These are phyloP conservation scores for Tridacna crocea DNA, from an alignment of 2,888 invertebrate species.

Conservation along the genomic window DNA sequence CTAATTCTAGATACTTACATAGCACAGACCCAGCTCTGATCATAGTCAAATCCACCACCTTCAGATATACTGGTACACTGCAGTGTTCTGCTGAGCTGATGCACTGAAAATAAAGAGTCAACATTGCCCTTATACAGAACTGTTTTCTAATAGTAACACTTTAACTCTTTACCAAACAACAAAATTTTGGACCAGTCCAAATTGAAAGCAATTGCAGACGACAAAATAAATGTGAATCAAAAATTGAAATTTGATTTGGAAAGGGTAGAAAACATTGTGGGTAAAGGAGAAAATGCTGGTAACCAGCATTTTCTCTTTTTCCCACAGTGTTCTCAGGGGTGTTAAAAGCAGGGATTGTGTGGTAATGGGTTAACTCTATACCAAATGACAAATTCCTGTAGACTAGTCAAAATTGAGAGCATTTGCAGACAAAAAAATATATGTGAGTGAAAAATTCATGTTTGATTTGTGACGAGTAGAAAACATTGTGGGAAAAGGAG, in stretches of 20 bases:
- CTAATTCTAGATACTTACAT: conserved; percentile 85
- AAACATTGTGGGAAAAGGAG: not conserved
- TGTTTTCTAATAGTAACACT: too few species aligned
- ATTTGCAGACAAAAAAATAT: too few species aligned
- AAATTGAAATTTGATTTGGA: too few species aligned
- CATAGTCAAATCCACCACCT: conserved; percentile 86
- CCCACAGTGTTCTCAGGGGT: too few species aligned
- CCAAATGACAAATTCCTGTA: not conserved
- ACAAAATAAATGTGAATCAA: too few species aligned
- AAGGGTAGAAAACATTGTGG: not conserved
- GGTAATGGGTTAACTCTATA: too few species aligned
- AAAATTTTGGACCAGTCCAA: too few species aligned
- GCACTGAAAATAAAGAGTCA: conserved; percentile 82
- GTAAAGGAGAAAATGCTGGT: not conserved
- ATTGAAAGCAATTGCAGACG: too few species aligned
- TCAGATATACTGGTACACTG: conserved; percentile 86
- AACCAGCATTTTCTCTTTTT: too few species aligned
- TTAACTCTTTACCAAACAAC: too few species aligned
- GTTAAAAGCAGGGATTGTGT: too few species aligned
- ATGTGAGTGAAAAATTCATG: not conserved
- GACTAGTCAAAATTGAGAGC: too few species aligned
- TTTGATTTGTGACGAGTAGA: not conserved
- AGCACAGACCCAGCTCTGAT: conserved; percentile 87
- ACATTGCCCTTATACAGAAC: not conserved
- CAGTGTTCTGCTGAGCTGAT: conserved; percentile 86